Evolutionary conservation across 2,113 vertebrate genomes (phyloP).

Genomic region (Grantiella picta): DNA sequence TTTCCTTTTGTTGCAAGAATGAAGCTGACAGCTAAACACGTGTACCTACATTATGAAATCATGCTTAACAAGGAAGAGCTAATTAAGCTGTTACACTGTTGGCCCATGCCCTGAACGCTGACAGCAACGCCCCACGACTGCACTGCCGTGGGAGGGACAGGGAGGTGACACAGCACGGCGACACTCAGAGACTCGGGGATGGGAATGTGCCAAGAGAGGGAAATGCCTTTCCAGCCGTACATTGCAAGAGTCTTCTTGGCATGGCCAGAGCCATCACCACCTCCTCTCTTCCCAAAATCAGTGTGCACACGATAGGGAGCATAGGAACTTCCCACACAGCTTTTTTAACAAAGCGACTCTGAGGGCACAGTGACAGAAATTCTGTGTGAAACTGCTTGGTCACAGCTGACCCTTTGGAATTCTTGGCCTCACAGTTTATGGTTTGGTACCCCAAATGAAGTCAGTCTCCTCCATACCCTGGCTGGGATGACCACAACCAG

Average conservation of each 20-base stretch:
- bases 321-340: not conserved
- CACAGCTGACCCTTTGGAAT: not conserved
- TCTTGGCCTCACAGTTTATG: not conserved
- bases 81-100: not conserved
- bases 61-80: not conserved
- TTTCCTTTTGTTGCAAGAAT: slow-evolving; percentile 49
- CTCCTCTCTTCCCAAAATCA: not conserved
- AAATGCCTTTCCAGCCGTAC: not conserved
- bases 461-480: not conserved
- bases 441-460: not conserved
- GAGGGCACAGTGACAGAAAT: not conserved
- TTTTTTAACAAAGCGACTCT: not conserved
- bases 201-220: not conserved
- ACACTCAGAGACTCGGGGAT: fast-evolving
- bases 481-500: not conserved
- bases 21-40: slow-evolving; percentile 41
- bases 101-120: not conserved
- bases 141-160: not conserved
- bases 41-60: slow-evolving; percentile 18
- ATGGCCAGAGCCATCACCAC: not conserved
- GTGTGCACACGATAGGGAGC: fast-evolving
- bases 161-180: not conserved
- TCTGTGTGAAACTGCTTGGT: not conserved
- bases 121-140: not conserved
- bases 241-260: not conserved